phyloP scores from a whole-genome alignment of 1,140 invertebrate genomes.

The Andricus grossulariae region DNA sequence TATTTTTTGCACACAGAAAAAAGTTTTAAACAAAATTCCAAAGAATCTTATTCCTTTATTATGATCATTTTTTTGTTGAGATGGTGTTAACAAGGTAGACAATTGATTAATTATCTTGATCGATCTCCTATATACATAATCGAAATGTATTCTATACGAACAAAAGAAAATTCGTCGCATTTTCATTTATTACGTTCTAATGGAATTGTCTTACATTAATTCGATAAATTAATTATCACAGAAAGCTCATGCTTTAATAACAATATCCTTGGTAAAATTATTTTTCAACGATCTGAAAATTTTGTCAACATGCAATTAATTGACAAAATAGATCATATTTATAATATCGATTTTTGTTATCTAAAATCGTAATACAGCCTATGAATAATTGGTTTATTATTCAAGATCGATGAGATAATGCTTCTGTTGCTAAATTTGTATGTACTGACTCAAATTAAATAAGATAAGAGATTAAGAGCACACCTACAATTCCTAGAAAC shows the following conservation, averaged over 20 bases:
- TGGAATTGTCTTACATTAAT: no score
- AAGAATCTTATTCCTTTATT: no score
- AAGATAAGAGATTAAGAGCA: background rate
- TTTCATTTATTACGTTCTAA: no score
- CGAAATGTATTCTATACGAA: no score
- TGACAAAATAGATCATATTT: background rate
- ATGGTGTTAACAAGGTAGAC: no score
- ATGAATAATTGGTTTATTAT: slow-evolving; percentile 28
- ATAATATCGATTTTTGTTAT: background rate
- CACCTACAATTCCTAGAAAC: background rate
- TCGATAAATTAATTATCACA: no score
- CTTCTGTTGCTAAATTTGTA: slow-evolving; percentile 1
- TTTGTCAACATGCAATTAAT: background rate
- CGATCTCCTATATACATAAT: no score
- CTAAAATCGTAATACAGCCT: background rate
- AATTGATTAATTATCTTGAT: no score
- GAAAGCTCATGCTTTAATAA: background rate
- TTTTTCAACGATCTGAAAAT: background rate
- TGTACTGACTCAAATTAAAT: slow-evolving; percentile 11
- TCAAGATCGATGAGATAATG: slow-evolving; percentile 1
- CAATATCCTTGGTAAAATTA: background rate
- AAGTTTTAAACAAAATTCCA: no score
- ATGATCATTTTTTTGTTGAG: no score
- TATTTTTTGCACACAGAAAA: no score
- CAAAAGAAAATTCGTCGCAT: no score